Conservation (phyloP, 2,888 invertebrate species). For the Nesidiocoris tenuis region DNA sequence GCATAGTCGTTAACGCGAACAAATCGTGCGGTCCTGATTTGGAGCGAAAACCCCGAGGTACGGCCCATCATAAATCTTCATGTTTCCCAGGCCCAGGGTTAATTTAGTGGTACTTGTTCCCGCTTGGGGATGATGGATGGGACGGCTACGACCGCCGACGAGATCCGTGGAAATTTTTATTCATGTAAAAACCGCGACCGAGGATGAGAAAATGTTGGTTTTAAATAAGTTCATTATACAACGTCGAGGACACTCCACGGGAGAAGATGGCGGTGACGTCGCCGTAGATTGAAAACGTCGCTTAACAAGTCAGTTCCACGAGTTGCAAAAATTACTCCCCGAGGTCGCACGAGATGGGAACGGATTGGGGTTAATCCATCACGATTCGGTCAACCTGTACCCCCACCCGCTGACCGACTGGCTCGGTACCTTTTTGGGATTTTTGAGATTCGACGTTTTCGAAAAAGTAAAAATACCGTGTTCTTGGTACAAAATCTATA, state of each 20-base stretch:
- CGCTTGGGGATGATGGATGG: slow-evolving; percentile 19
- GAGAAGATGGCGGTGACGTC: slow-evolving; percentile 4
- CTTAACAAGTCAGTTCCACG: slow-evolving; percentile 1
- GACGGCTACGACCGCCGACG: no score
- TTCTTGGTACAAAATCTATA: no score
- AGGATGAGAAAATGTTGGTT: slow-evolving; percentile 1
- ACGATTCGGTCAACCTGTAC: no score
- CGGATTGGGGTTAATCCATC: not conserved
- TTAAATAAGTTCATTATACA: slow-evolving; percentile 24
- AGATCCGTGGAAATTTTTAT: slow-evolving; percentile 14
- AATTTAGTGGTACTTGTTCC: slow-evolving; percentile 28
- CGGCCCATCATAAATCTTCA: slow-evolving; percentile 13
- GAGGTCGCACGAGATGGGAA: not conserved
- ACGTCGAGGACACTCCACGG: not conserved
- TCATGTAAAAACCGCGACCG: slow-evolving; percentile 2
- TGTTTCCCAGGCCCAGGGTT: slow-evolving; percentile 2
- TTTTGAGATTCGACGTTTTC: no score
- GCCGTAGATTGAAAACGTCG: slow-evolving; percentile 14
- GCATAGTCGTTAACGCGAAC: no score
- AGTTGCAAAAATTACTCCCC: not conserved
- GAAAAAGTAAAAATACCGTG: no score
- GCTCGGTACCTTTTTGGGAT: no score
- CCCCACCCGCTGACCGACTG: no score
- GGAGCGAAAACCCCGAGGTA: no score
- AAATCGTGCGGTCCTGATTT: no score